Evolutionary conservation across 1,140 invertebrate species (phyloP), one percentile per base, ranked within the genome.

Genomic region (Campoletis sonorensis): DNA sequence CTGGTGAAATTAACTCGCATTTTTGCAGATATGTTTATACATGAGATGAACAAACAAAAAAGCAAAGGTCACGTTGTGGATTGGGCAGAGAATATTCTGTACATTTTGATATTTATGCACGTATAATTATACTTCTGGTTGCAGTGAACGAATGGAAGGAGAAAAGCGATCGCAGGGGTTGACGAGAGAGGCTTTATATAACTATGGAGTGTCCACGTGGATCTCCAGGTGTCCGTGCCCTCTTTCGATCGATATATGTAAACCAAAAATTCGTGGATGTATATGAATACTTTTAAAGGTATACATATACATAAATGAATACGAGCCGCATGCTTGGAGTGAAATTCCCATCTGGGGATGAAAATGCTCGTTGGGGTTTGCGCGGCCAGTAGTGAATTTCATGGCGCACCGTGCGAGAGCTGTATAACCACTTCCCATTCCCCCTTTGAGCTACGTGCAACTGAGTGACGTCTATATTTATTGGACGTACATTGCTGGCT

Each of bases 401-500:
- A 77, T 33, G 54, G 75, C 37, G 13, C 54, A 73, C 37, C 23
- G 16, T 77, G 54, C 75, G 51, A 64, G 75, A 54, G 72, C 75
- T 30, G 54, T 30, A 45, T 54, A 75, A 45, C 72, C 49, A 75
- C 71, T 51, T 51, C 23, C 49, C 49, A 30, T 51, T 58, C 75
- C 75, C 51, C 75, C 37, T 26, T 23, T 15, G 23, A 26, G 61
- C 61, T 26, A 67, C 54, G 75, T 77, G 75, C 75, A 77, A 64
- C 75, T 54, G 75, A 77, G 75, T 77, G 30, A 73, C 58, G 72
- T 83, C 72, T 83, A 79, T 83, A 80, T 83, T 83, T 83, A 80
- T 83, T 83, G 82, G 68, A 58, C 82, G 73, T 83, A 78, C 79
- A 83, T 83, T 83, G 86, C 82, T 80, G 80, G 82, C 77, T 82